phyloP scores from a whole-genome alignment of 2,888 invertebrate species.

The Brachyopa scutellaris region DNA sequence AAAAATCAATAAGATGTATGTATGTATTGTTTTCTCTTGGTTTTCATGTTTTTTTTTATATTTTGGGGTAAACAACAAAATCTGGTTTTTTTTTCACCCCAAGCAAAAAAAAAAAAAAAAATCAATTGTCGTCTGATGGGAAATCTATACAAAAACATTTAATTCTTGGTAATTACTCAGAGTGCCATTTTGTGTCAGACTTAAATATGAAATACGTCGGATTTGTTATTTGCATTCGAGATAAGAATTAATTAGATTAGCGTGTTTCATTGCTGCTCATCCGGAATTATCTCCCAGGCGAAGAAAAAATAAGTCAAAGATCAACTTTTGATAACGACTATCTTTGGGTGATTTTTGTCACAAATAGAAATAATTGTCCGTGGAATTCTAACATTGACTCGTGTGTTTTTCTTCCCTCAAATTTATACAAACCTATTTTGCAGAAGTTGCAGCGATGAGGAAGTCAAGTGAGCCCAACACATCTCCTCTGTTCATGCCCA shows the following conservation, averaged over 20 bases:
- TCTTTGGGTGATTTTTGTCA: neutral
- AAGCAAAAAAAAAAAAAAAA: too few relatives aligned
- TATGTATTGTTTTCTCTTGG: neutral
- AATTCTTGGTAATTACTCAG: too few relatives aligned
- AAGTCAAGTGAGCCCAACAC: too few relatives aligned
- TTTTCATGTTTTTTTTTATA: neutral
- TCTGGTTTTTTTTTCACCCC: neutral
- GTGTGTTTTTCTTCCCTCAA: too few relatives aligned
- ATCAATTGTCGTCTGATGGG: neutral
- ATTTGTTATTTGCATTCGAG: conserved; percentile 7
- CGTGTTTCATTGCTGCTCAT: neutral
- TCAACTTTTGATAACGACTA: conserved; percentile 18
- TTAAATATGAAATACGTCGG: neutral
- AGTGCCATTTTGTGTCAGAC: neutral
- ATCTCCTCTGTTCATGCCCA: too few relatives aligned
- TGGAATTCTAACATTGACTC: too few relatives aligned
- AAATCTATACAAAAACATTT: neutral
- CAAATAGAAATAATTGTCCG: too few relatives aligned
- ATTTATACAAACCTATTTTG: too few relatives aligned
- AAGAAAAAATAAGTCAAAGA: conserved; percentile 41
- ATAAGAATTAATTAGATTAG: conserved; percentile 19
- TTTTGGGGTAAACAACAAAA: neutral
- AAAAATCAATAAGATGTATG: neutral
- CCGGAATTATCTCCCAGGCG: neutral
- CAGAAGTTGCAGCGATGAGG: too few relatives aligned